Percentiles rank a stretch among this genome's conserved stretches.
Conservation (phyloP, 2,888 invertebrate genomes). For the Tetragonisca angustula region DNA sequence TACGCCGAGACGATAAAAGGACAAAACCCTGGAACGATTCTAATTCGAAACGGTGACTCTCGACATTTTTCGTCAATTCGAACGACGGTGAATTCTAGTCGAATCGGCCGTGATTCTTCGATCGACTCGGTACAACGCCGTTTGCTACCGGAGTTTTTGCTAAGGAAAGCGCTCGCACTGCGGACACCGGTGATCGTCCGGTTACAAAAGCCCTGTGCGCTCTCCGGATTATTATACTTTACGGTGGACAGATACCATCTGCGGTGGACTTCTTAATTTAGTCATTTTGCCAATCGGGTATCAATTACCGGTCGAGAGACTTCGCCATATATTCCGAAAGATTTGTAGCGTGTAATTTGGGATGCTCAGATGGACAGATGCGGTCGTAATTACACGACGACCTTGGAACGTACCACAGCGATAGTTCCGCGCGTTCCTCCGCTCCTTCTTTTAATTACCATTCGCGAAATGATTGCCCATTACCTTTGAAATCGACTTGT, state of each 20-base stretch:
- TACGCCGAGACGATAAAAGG: conserved; percentile 62
- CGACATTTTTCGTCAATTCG: conserved; percentile 45
- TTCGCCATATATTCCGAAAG: conserved; percentile 16
- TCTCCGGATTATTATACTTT: conserved; percentile 15
- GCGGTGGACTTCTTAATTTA: conserved; percentile 39
- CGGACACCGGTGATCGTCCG: not conserved
- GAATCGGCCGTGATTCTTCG: not conserved
- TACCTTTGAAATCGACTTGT: not conserved
- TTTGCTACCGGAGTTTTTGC: not conserved
- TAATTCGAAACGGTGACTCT: conserved; percentile 66
- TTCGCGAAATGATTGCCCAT: conserved; percentile 6
- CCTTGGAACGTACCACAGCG: conserved; percentile 26
- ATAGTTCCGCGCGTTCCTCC: not conserved
- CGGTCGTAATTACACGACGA: conserved; percentile 40
- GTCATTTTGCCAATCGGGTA: conserved; percentile 51
- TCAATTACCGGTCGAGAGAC: conserved; percentile 42
- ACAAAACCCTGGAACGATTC: conserved; percentile 55
- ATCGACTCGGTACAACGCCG: not conserved
- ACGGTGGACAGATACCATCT: conserved; percentile 37
- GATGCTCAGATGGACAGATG: conserved; percentile 47
- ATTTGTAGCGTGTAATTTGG: conserved; percentile 50
- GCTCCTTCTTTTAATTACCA: conserved; percentile 17
- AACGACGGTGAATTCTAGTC: too few species aligned
- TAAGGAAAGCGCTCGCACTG: not conserved
- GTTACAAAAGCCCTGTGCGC: not conserved